These are phyloP conservation scores for Stichodactyla mertensii DNA, from an alignment of 64 coral and sea anemone genomes.

Conservation along the genomic window DNA sequence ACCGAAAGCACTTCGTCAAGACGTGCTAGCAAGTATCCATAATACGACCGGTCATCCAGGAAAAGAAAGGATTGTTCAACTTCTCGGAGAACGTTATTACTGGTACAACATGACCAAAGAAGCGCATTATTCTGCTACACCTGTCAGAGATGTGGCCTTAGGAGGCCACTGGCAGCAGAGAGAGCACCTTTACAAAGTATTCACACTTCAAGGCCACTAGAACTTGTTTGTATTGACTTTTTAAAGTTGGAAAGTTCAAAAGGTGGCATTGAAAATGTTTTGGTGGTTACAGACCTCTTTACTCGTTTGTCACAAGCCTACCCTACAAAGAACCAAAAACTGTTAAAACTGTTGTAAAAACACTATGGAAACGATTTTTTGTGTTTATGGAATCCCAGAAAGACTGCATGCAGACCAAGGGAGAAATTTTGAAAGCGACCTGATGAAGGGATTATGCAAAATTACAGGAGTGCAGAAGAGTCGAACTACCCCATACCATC, in stretches of 20 bases:
- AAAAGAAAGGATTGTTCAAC: not conserved
- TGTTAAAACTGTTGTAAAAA: constrained; percentile 1
- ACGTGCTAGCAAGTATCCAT: not conserved
- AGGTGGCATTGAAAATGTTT: constrained; percentile 5
- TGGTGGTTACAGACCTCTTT: not conserved
- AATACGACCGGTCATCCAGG: not conserved
- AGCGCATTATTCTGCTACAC: not conserved
- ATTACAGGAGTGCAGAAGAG: too few species aligned
- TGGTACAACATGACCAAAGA: too few species aligned
- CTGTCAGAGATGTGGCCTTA: not conserved
- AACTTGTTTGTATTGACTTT: constrained; percentile 11
- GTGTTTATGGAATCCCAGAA: constrained; percentile 33
- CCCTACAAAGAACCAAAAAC: constrained; percentile 9
- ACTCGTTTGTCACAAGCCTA: not conserved
- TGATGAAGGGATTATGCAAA: not conserved
- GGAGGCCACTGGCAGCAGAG: not conserved
- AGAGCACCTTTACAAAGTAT: constrained; percentile 5
- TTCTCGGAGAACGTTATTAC: too few species aligned
- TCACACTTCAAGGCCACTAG: not conserved
- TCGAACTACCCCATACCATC: too few species aligned
- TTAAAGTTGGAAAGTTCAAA: constrained; percentile 11
- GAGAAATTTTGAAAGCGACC: not conserved
- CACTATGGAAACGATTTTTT: constrained; percentile 20
- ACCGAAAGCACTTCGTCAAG: not conserved
- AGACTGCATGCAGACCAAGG: constrained; percentile 17